Evolutionary conservation across 2,113 vertebrate genomes (phyloP).

Genomic region (Eptesicus fuscus): DNA sequence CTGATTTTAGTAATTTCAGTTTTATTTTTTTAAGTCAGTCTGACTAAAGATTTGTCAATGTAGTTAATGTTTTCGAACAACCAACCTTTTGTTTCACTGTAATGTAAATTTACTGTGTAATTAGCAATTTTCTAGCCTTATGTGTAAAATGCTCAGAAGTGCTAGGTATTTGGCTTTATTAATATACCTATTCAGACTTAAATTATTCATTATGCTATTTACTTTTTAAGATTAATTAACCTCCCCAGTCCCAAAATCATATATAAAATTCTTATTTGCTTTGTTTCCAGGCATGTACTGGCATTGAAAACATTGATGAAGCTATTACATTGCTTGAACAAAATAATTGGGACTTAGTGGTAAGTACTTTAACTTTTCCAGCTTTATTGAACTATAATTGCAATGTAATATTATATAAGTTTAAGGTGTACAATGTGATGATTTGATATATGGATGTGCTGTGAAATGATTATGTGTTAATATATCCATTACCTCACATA

Average conservation of each 20-base stretch:
- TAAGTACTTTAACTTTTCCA: slow-evolving; percentile 83
- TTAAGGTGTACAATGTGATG: background rate
- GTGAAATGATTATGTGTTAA: background rate
- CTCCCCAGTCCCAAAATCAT: background rate
- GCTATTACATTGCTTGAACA: slow-evolving; percentile 98
- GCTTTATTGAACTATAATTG: background rate
- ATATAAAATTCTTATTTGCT: slow-evolving; percentile 64
- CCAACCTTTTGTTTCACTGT: background rate
- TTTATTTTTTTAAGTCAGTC: background rate
- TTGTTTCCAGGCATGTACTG: slow-evolving; percentile 93
- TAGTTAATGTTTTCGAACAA: background rate
- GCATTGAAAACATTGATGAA: slow-evolving; percentile 99
- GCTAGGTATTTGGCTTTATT: slow-evolving; percentile 22
- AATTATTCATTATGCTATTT: slow-evolving; percentile 7
- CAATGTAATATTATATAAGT: background rate
- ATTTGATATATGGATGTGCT: background rate
- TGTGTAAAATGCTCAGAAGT: background rate
- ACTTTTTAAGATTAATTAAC: slow-evolving; percentile 40
- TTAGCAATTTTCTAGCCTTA: slow-evolving; percentile 4
- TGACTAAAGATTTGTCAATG: background rate
- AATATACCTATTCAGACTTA: background rate
- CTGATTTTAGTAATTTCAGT: background rate
- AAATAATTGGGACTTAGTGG: slow-evolving; percentile 99
- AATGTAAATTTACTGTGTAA: slow-evolving; percentile 30
- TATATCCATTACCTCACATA: background rate